Evolutionary conservation across 1,140 invertebrate genomes (phyloP).

Genomic region (Drosophila parabipectinata): DNA sequence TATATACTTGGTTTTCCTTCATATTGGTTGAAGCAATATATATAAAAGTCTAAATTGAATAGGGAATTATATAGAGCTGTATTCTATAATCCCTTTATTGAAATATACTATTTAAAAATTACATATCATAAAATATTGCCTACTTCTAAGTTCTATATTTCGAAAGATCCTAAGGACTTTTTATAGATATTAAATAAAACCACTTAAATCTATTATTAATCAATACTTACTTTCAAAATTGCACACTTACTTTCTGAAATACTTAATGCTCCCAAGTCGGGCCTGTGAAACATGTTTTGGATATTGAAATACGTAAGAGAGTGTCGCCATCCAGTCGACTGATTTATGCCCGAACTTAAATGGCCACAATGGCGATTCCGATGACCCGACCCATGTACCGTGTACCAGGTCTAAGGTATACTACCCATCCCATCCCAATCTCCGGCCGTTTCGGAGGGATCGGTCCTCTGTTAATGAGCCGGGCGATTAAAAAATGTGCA

Average conservation of each 20-base stretch:
- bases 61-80: too few species aligned
- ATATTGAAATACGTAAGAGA: slow-evolving; percentile 35
- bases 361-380: slow-evolving; percentile 52
- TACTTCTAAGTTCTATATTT: too few species aligned
- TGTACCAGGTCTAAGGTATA: not conserved
- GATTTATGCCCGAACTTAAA: slow-evolving; percentile 63
- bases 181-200: not conserved
- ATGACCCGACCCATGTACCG: slow-evolving; percentile 32
- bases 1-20: not conserved
- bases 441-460: not conserved
- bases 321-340: slow-evolving; percentile 37
- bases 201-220: not conserved
- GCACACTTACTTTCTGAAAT: not conserved
- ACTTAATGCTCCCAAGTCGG: not conserved
- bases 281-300: slow-evolving; percentile 31
- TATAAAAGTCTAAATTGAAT: too few species aligned
- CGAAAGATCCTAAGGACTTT: too few species aligned
- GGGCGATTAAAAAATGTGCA: slow-evolving; percentile 82
- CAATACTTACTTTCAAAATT: slow-evolving; percentile 12
- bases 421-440: not conserved
- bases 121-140: too few species aligned
- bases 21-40: not conserved
- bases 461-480: slow-evolving; percentile 70
- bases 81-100: too few species aligned
- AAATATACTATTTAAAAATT: too few species aligned